These are phyloP conservation scores for Cataglyphis cursor DNA, from an alignment of 2,888 invertebrate genomes.

Conservation along the genomic window DNA sequence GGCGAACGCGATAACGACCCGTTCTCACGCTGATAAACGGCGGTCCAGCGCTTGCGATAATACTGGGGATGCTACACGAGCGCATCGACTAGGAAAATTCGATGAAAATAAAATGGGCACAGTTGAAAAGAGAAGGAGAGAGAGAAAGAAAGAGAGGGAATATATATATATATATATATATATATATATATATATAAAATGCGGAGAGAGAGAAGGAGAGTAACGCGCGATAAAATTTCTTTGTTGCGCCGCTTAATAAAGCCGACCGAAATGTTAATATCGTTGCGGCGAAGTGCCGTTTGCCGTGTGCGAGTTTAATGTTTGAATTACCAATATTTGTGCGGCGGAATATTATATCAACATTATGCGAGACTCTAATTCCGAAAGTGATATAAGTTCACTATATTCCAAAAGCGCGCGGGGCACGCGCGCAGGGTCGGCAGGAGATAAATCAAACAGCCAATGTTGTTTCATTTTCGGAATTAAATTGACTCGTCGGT, in stretches of 20 bases:
- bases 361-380: constrained; percentile 58
- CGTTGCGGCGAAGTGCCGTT: constrained; percentile 41
- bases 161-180: neutral
- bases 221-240: constrained; percentile 40
- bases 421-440: constrained; percentile 2
- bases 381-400: constrained; percentile 55
- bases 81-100: constrained; percentile 40
- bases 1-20: constrained; percentile 53
- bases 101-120: constrained; percentile 33
- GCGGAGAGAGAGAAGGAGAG: neutral
- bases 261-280: constrained; percentile 57
- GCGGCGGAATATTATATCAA: constrained; percentile 55
- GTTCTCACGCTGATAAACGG: constrained; percentile 66
- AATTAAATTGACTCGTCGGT: constrained; percentile 52
- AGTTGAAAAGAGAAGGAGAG: neutral
- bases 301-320: constrained; percentile 49
- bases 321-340: constrained; percentile 55
- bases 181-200: neutral
- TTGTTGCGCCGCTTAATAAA: constrained; percentile 54
- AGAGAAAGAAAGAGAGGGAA: neutral
- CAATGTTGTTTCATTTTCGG: constrained; percentile 55
- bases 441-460: constrained; percentile 50
- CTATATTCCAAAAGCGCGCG: constrained; percentile 48
- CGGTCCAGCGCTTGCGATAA: constrained; percentile 47
- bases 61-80: constrained; percentile 4